Evolutionary conservation across 2,888 invertebrate species (phyloP), one percentile per base, ranked within the genome.

Genomic region (Empis stercorea): DNA sequence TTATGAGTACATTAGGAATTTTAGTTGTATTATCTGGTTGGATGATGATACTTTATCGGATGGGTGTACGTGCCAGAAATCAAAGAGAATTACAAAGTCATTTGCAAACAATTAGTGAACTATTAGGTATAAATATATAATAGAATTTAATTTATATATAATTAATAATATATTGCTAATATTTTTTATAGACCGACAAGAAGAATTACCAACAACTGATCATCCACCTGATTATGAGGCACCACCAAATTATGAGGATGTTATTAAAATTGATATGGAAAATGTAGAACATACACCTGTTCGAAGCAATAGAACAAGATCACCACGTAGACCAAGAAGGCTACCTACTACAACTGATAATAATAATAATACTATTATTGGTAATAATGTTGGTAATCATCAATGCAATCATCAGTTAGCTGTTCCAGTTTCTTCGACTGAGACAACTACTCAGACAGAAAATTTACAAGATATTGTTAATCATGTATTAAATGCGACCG

Each of bases 221-320:
- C 80, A 81, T 50, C 80, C 81, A 32, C 82, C 83, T 1, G 73
- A 72, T 42, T 83, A 83, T 62, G 83, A 83, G 60, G 76, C 80
- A 1, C 83, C 83, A 1, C 83, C 83, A 0, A 78, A 80, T 51
- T 84, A 84, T 57, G 79, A 80, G 48, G 81, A 82, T 50, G 75
- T 81, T n/a, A 73, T 78, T 30, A 78, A 77, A n/a, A 34, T 34
- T 34, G 34, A n/a, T 13, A 34, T 34, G 34, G 34, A 34, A 13
- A 34, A 34, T 34, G n/a, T 13, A 34, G 6, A 34, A n/a, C 4
- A n/a, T 34, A 15, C 17, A 39, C 44, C 23, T 32, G 43, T 43
- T 14, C 32, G 38, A 38, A 10, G 23, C 7, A 27, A 27, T 27
- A 27, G 34, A 34, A 10, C n/a, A 4, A 34, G 34, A 34, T n/a